Evolutionary conservation across 2,888 invertebrate species (phyloP), one percentile per base, ranked within the genome.

Genomic region (Meiosimyza decipiens): DNA sequence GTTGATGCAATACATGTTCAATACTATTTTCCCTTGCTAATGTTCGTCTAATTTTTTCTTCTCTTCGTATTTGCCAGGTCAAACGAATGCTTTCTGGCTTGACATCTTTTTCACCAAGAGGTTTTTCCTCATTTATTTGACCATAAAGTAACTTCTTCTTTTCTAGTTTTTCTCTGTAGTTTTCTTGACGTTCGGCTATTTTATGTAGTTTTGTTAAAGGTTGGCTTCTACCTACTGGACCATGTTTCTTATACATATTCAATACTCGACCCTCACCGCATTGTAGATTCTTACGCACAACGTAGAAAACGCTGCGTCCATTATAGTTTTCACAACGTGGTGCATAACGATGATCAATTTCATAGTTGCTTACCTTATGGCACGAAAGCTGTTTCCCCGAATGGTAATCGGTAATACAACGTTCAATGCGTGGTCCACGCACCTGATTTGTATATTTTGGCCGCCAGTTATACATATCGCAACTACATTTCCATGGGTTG

Each of bases 401-500:
- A 13, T 78, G 75, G 59, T 77, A 83, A 49, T 85, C 84, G 57
- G 79, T 82, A 7, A 84, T 78, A 59, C 86, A 86, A 7, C 81
- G 78, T 74, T 82, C 79, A 1, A 77, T 78, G 51, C 73, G 78
- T 1, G 78, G 72, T 0, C 78, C 79, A 16, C 82, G 81, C 22
- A 79, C 71, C 66, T 89, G 88, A 79, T 91, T 91, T 0, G 90
- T 89, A 16, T 91, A 82, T 76, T 89, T 88, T 16, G 91, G 89
- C 80, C 90, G 89, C 92, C 92, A 92, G 70, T 88, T 88, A 62
- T 85, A 85, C 91, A 93, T 91, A 28, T 89, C 88, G 80, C 93
- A 93, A n/a, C 90, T 89, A 79, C 93, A 93, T 77, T 91, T 89
- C 92, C 92, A 92, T 7, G 92, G 92, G 85, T 93, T 93, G 33